These are phyloP conservation scores for Plotosus lineatus DNA, from an alignment of 2,113 vertebrate species.

Conservation along the genomic window DNA sequence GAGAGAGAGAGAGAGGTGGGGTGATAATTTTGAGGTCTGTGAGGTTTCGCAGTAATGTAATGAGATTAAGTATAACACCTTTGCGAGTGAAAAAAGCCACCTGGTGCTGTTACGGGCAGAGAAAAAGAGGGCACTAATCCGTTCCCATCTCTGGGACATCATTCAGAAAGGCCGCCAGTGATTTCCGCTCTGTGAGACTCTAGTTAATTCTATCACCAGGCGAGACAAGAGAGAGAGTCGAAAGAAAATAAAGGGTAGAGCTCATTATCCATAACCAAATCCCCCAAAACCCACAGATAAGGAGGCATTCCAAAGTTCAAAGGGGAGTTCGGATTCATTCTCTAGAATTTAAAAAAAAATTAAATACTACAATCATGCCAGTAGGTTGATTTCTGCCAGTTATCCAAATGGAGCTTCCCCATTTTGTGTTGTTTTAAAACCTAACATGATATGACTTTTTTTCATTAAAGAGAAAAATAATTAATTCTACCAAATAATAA, in stretches of 20 bases:
- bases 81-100: constrained; percentile 82
- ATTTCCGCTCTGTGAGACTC: constrained; percentile 82
- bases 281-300: constrained; percentile 36
- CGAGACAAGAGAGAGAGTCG: constrained; percentile 45
- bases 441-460: neutral
- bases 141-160: constrained; percentile 89
- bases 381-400: neutral
- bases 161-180: constrained; percentile 81
- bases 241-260: constrained; percentile 52
- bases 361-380: neutral
- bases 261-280: constrained; percentile 47
- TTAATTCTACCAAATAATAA: neutral
- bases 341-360: neutral
- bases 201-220: constrained; percentile 87
- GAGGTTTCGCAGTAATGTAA: constrained; percentile 88
- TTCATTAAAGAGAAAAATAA: neutral
- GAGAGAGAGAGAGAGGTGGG: constrained; percentile 23
- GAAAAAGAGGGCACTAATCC: constrained; percentile 80
- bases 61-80: constrained; percentile 94
- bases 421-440: neutral
- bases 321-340: neutral
- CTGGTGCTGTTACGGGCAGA: constrained; percentile 85
- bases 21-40: constrained; percentile 90
- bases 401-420: neutral
- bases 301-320: constrained; percentile 28